Base-by-base conservation (phyloP, 2,113 vertebrate genomes). In the Columba janthina region DNA sequence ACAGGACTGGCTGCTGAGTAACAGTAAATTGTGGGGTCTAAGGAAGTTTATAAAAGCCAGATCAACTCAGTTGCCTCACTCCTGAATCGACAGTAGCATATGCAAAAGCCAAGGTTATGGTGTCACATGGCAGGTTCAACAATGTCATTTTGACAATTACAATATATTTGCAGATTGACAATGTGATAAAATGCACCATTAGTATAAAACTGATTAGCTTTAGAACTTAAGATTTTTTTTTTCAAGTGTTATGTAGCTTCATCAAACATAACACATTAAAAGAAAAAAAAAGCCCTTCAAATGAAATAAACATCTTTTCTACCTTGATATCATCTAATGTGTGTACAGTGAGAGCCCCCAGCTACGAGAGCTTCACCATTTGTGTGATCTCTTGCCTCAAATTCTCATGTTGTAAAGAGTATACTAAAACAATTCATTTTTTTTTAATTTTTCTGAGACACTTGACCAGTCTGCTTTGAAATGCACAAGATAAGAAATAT, bases 61-160 rank as follows among this genome's bases (percentile, higher is more conserved):
- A 66, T 56, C 80, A 78, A 50, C 53, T 91, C 60, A 69, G 26
- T 58, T 66, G 75, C 12, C 54, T 92, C 5, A 1, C 38, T 96
- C 28, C n/a, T 69, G 70, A 60, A 61, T 44, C 1, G 3, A 83
- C 56, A 84, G 44, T 56, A 94, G 61, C 69, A 57, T 57, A 84
- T 91, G 72, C 90, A 93, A 67, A 90, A 81, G 25, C 48, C 86
- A 93, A 94, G 92, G 93, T 86, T 90, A 64, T 58, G 22, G 60
- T 72, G 54, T 91, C 57, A 76, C 15, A 20, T 3, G 36, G 62
- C 73, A 90, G 69, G 79, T 90, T 96, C 90, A 81, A 51, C 57
- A 88, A 32, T 67, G 74, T 82, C 73, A 29, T 83, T 70, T 82
- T 75, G 79, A 92, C 76, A 76, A 78, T 84, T 89, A 74, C 26